phyloP scores from a whole-genome alignment of 2,113 vertebrate genomes.

The Engystomops pustulosus region DNA sequence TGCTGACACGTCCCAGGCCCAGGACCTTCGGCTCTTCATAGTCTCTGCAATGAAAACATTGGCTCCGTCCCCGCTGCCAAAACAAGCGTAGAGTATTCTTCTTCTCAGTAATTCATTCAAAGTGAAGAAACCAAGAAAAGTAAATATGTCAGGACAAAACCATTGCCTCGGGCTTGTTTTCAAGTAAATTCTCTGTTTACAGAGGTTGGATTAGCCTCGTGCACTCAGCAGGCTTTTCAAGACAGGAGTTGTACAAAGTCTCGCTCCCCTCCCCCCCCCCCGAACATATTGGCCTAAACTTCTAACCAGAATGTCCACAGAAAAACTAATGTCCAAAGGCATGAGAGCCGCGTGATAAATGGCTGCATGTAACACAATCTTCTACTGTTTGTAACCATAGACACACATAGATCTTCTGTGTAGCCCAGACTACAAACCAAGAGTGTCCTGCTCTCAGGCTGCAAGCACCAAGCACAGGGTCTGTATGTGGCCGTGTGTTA shows the following conservation, averaged over 20 bases:
- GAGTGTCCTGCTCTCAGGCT: no score
- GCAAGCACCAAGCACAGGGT: no score
- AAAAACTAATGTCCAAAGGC: background rate
- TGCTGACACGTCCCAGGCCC: constrained; percentile 21
- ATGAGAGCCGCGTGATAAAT: background rate
- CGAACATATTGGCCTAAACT: constrained; percentile 36
- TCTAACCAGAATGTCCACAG: background rate
- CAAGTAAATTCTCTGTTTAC: constrained; percentile 21
- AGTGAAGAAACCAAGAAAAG: constrained; percentile 26
- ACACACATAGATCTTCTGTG: no score
- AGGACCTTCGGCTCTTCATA: background rate
- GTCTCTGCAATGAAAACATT: constrained; percentile 38
- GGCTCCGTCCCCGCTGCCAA: constrained; percentile 25
- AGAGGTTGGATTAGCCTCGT: constrained; percentile 16
- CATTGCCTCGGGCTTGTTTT: constrained; percentile 23
- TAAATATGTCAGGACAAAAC: constrained; percentile 16
- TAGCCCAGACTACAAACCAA: no score
- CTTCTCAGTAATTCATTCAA: constrained; percentile 32
- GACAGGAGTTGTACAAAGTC: constrained; percentile 14
- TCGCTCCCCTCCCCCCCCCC: no score
- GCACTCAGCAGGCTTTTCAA: constrained; percentile 34
- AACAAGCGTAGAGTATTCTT: constrained; percentile 8
- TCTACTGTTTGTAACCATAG: no score
- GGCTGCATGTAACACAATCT: background rate
- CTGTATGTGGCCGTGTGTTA: no score